Conservation (phyloP, 2,888 invertebrate genomes). For the Chesias legatella region DNA sequence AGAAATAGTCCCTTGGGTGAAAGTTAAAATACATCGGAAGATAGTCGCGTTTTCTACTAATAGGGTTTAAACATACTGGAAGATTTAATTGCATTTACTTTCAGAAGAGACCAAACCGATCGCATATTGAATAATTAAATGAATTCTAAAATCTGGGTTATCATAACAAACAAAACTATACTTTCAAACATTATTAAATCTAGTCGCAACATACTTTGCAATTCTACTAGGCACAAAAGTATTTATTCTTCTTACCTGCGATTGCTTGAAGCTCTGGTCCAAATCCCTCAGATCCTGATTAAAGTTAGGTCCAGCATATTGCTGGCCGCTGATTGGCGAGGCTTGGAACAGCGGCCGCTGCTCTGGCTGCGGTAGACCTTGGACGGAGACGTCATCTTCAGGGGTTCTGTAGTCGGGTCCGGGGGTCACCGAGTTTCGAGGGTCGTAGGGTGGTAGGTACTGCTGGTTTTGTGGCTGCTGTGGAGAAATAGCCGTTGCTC, state of each 20-base stretch:
- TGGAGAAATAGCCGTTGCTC: conserved; percentile 2
- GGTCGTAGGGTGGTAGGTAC: conserved; percentile 59
- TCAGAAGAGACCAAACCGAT: too few relatives aligned
- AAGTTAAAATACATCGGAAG: too few relatives aligned
- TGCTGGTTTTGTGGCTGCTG: conserved; percentile 38
- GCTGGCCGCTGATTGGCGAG: conserved; percentile 65
- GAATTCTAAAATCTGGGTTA: too few relatives aligned
- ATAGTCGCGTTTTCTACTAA: too few relatives aligned
- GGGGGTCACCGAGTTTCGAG: conserved; percentile 42
- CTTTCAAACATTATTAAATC: too few relatives aligned
- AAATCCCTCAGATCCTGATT: conserved; percentile 55
- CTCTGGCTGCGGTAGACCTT: conserved; percentile 62
- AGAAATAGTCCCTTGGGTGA: too few relatives aligned
- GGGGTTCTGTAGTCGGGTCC: conserved; percentile 41
- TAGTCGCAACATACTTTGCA: too few relatives aligned
- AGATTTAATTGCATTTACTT: too few relatives aligned
- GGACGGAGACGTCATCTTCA: conserved; percentile 63
- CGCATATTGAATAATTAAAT: too few relatives aligned
- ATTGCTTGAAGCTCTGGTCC: conserved; percentile 51
- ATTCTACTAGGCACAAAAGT: not conserved
- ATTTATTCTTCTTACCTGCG: conserved; percentile 51
- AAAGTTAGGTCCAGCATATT: conserved; percentile 57
- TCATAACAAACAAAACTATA: too few relatives aligned
- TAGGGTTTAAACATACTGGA: too few relatives aligned
- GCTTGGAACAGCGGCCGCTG: conserved; percentile 60